Base-by-base conservation (phyloP, 2,113 vertebrate species). In the Genyomyrus donnyi region DNA sequence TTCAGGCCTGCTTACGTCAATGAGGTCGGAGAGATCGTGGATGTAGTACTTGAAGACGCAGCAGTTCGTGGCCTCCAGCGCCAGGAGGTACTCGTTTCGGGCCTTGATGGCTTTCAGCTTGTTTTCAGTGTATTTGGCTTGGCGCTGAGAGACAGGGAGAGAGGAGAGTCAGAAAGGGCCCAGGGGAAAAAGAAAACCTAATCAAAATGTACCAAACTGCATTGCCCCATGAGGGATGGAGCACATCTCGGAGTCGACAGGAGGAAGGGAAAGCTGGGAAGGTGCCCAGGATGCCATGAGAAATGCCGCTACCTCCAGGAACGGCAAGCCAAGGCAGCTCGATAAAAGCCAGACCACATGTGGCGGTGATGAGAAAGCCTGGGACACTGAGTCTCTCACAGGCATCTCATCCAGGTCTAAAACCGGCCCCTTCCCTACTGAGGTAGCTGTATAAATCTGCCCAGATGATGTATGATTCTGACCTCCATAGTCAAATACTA, bases 21-120 rank as follows among this genome's bases (percentile, higher is more conserved):
- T 99, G 94, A 99, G 97, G 95, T 99, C 98, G 39, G 98, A 98
- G 92, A 99, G 96, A 95, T 99, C 98, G 0, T 99, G 98, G 94
- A 99, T 99, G 95, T 99, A 99, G 95, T 99, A 99, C 95, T 99
- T 99, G 96, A 99, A 99, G 92, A 99, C 98, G 1, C 97, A 99
- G 6, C 97, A 96, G 58, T 99, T 99, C 94, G 98, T 99, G 70
- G 98, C 98, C 92, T 99, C 98, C 90, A 99, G 96, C 70, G 98
- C 98, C 5, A 99, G 95, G 90, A 99, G 96, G 93, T 99, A 99
- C 91, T 99, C 98, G 7, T 99, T 99, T 90, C 98, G 96, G 84
- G 98, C 98, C 94, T 99, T 99, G 89, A 98, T 98, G 80, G 98
- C 98, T 94, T 99, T 99, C 95, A 99, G 96, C 90, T 96, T 98